Base-by-base conservation (phyloP, 2,797 vertebrate species). In the Muscicapa striata region DNA sequence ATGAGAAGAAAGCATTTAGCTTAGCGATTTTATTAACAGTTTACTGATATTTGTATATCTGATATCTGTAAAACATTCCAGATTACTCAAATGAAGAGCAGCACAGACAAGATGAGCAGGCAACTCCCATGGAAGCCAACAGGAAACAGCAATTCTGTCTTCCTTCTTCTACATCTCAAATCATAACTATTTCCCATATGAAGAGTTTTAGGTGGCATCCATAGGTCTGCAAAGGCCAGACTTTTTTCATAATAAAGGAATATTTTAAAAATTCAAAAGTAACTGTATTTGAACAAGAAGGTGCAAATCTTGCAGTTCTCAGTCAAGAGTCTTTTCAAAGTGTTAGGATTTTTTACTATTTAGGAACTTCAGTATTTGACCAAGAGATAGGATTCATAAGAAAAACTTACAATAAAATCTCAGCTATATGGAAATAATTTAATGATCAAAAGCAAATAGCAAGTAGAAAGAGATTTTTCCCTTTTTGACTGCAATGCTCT, bases 371-470 rank as follows among this genome's bases (percentile, higher is more conserved):
- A 79, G n/a, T 48, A 59, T 81, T 81, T 86, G 48, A 91, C 77
- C 87, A 86, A 59, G 3, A 82, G 83, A 73, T 29, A 86, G 21
- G 23, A 84, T 79, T 79, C 51, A 9, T 38, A 88, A 55, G 15
- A 85, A 89, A 62, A 75, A 27, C 63, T 74, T 76, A 32, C 14
- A 89, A 90, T 62, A 94, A 89, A 89, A 95, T 59, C 59, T 79
- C n/a, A 86, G 24, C 85, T 68, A 54, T 43, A 74, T 22, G 74
- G 52, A 94, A 93, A 93, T 73, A 84, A 90, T 70, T 87, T 14
- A 62, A 93, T 45, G 76, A 92, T 81, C 67, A 93, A 84, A 89
- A 86, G 69, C 67, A 94, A 96, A 82, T 8, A 93, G 67, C 57
- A 91, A 74, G 22, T 48, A 22, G 58, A 93, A 91, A 52, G 64